A percentile compares a stretch with the other conserved stretches of the same genome.
Conservation (phyloP, 2,888 invertebrate genomes). For the Smittia aterrima region DNA sequence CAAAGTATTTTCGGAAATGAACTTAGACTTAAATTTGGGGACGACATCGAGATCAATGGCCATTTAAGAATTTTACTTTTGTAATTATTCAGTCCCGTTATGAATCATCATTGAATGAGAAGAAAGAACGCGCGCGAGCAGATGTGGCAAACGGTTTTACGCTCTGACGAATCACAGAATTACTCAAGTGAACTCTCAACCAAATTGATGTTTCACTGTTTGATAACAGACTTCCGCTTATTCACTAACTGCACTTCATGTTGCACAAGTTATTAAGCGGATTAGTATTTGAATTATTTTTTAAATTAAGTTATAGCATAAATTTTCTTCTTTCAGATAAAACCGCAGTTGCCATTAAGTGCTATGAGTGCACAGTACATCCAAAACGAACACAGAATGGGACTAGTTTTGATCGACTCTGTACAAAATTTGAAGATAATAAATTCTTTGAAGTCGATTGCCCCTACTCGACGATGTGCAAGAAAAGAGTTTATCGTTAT, state of each 20-base stretch:
- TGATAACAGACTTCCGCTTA: slow-evolving; percentile 4
- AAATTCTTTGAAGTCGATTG: slow-evolving; percentile 70
- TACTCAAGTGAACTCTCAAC: slow-evolving; percentile 3
- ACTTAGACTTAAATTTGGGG: too few relatives aligned
- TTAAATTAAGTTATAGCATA: not conserved
- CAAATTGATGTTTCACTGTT: not conserved
- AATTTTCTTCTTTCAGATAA: slow-evolving; percentile 45
- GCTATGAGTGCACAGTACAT: slow-evolving; percentile 72
- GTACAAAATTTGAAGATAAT: slow-evolving; percentile 73
- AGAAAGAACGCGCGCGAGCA: not conserved
- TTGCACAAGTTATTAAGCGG: not conserved
- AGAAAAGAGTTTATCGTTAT: slow-evolving; percentile 68
- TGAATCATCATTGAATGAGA: not conserved
- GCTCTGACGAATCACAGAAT: not conserved
- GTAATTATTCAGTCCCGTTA: not conserved
- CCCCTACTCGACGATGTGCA: slow-evolving; percentile 79
- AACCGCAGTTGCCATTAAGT: slow-evolving; percentile 58
- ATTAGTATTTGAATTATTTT: not conserved
- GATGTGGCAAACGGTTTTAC: not conserved
- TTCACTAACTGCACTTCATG: not conserved
- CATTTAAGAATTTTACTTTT: not conserved
- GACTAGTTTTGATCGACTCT: slow-evolving; percentile 61
- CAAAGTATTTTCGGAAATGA: too few relatives aligned
- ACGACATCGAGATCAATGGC: not conserved
- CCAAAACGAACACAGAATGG: slow-evolving; percentile 61